Percentiles rank a stretch among this genome's conserved stretches.
Conservation (phyloP, 2,888 invertebrate genomes). For the Syrphus vitripennis region DNA sequence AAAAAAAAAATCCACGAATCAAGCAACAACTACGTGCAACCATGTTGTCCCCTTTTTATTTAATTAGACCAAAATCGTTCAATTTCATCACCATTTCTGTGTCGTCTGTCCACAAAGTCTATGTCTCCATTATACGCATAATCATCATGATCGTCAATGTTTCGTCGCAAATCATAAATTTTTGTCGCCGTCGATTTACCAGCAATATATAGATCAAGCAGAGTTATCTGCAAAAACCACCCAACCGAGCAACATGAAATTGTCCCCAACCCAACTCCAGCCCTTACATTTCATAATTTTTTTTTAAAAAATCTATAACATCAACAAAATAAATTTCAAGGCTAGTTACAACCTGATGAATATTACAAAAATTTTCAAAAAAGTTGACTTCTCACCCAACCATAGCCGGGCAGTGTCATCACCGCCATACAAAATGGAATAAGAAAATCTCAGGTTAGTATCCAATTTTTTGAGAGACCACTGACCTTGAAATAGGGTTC, state of each 20-base stretch:
- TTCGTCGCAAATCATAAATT: slow-evolving; percentile 68
- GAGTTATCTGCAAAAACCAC: neutral
- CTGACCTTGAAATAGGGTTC: slow-evolving; percentile 59
- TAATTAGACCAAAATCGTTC: slow-evolving; percentile 1
- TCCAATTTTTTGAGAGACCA: slow-evolving; percentile 53
- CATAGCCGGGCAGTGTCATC: slow-evolving; percentile 58
- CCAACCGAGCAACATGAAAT: slow-evolving; percentile 35
- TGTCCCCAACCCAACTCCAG: slow-evolving; percentile 1
- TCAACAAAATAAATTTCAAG: slow-evolving; percentile 30
- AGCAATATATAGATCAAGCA: slow-evolving; percentile 16
- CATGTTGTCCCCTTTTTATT: neutral
- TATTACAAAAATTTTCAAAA: slow-evolving; percentile 46
- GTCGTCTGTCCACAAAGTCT: slow-evolving; percentile 9
- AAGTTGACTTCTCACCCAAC: slow-evolving; percentile 37
- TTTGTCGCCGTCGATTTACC: slow-evolving; percentile 66
- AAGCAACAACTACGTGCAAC: neutral
- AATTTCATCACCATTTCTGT: slow-evolving; percentile 52
- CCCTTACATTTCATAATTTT: slow-evolving; percentile 43
- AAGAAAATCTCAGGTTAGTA: neutral
- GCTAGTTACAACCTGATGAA: slow-evolving; percentile 30
- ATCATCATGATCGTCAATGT: slow-evolving; percentile 55
- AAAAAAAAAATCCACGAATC: too few relatives aligned
- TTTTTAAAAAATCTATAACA: neutral
- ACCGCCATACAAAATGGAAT: neutral
- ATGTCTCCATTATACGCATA: slow-evolving; percentile 55